Percentiles rank a stretch among this genome's conserved stretches.
Conservation (phyloP, 2,113 vertebrate species). For the Gyps fulvus region DNA sequence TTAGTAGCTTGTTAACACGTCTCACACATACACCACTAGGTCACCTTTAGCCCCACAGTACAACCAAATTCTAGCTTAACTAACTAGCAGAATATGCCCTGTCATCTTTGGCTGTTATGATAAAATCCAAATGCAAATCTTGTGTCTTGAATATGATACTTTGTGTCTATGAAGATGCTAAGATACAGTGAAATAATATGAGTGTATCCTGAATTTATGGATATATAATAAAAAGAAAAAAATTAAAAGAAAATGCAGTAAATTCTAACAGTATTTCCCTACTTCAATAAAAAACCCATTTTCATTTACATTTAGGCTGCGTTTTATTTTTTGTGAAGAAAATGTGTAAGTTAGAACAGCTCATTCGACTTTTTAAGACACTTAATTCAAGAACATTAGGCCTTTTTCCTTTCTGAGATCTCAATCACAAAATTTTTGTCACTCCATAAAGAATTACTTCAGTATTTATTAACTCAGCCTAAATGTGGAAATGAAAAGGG, state of each 20-base stretch:
- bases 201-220: not conserved
- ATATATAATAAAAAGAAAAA: not conserved
- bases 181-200: not conserved
- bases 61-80: not conserved
- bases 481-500: not conserved
- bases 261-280: not conserved
- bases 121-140: not conserved
- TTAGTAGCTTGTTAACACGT: not conserved
- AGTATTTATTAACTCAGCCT: not conserved
- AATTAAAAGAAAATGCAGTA: not conserved
- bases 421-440: not conserved
- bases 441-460: not conserved
- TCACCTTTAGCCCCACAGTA: not conserved
- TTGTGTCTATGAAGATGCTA: not conserved
- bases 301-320: not conserved
- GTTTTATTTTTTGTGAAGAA: not conserved
- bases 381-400: not conserved
- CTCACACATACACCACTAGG: not conserved
- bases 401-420: not conserved
- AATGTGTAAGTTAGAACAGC: not conserved
- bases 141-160: not conserved
- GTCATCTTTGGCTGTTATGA: not conserved
- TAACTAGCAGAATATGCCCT: not conserved
- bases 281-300: not conserved
- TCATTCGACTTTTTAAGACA: not conserved